These are phyloP conservation scores for Parazoanthus atlanticus DNA, from an alignment of 92 coral and sea anemone genomes.

Conservation along the genomic window DNA sequence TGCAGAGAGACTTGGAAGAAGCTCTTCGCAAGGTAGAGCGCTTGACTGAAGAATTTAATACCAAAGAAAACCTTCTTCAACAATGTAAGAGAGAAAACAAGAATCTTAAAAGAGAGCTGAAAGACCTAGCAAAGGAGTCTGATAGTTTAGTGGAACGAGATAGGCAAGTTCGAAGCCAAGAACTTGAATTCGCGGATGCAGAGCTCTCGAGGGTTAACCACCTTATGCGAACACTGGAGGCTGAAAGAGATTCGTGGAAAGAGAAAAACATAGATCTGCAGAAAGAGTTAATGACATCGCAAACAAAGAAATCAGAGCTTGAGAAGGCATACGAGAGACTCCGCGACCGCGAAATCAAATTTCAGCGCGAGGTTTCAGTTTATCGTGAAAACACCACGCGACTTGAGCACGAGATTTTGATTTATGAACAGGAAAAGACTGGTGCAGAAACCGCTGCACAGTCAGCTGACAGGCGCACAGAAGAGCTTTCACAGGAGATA, in stretches of 20 bases:
- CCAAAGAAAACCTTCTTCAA: conserved; percentile 65
- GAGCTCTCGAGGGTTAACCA: conserved; percentile 65
- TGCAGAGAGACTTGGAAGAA: conserved; percentile 76
- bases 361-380: conserved; percentile 58
- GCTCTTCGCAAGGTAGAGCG: conserved; percentile 68
- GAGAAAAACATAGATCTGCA: conserved; percentile 76
- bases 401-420: conserved; percentile 68
- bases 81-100: conserved; percentile 81
- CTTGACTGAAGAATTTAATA: conserved; percentile 56
- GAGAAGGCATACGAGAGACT: conserved; percentile 60
- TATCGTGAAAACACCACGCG: conserved; percentile 61
- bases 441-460: conserved; percentile 67
- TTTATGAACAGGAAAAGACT: conserved; percentile 58
- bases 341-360: conserved; percentile 73
- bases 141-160: conserved; percentile 46
- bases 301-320: conserved; percentile 66
- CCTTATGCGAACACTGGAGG: conserved; percentile 61
- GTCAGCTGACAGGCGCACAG: conserved; percentile 65
- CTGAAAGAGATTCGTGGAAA: conserved; percentile 67
- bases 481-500: conserved; percentile 70
- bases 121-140: conserved; percentile 56
- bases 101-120: conserved; percentile 67
- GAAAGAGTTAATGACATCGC: conserved; percentile 67
- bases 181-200: conserved; percentile 67
- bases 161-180: conserved; percentile 44